Percentiles rank a stretch among this genome's conserved stretches.
These are phyloP conservation scores for Nothoprocta pentlandii DNA, from an alignment of 2,113 vertebrate genomes.

Conservation along the genomic window DNA sequence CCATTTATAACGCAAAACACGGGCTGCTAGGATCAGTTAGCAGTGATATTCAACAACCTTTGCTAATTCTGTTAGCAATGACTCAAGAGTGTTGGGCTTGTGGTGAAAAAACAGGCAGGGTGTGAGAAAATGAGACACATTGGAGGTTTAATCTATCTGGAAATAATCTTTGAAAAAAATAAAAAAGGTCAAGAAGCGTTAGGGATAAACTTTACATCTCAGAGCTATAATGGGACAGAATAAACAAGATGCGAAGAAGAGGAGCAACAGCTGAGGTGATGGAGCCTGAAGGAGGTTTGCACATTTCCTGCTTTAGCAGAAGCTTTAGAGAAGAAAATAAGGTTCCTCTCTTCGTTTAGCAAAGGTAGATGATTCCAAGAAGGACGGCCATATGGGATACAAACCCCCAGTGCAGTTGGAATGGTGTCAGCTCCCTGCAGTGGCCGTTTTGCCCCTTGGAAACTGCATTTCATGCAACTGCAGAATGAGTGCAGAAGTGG, in stretches of 20 bases:
- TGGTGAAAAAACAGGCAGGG: background rate
- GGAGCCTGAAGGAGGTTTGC: conserved; percentile 40
- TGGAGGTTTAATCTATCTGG: background rate
- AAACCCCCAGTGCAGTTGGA: background rate
- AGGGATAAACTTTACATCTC: background rate
- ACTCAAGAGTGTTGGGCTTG: background rate
- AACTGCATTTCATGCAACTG: background rate
- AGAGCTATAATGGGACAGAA: background rate
- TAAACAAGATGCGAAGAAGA: conserved; percentile 10
- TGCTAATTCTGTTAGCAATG: background rate
- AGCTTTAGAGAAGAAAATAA: conserved; percentile 26
- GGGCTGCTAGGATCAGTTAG: background rate
- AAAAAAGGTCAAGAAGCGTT: background rate
- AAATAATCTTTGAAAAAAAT: background rate
- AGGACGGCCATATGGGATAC: background rate
- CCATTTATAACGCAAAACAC: background rate
- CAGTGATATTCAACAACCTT: background rate
- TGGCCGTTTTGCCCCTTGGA: background rate
- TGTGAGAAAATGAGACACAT: background rate
- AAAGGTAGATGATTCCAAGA: background rate
- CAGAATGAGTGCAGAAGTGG: background rate
- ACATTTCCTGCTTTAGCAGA: conserved; percentile 31
- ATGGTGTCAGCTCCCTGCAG: background rate
- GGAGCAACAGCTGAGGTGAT: conserved; percentile 19
- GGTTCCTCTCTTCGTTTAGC: background rate